Evolutionary conservation across 2,113 vertebrate species (phyloP).

Genomic region (Entosphenus tridentatus): DNA sequence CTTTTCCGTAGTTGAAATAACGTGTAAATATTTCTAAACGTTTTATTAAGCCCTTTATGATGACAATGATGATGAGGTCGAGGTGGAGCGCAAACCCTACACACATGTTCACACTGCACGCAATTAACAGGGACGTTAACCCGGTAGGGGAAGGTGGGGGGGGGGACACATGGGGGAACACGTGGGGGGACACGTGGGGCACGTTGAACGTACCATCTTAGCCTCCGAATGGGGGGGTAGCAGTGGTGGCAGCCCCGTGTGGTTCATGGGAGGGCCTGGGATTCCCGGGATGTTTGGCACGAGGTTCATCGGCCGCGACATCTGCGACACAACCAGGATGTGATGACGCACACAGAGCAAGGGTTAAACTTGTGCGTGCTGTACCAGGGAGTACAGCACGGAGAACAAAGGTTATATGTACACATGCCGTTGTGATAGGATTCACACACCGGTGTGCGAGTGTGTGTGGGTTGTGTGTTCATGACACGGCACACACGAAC

Average conservation of each 20-base stretch:
- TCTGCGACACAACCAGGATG: too few species aligned
- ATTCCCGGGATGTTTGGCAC: constrained; percentile 96
- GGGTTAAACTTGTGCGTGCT: constrained; percentile 37
- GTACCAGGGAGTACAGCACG: constrained; percentile 23
- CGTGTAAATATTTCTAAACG: too few species aligned
- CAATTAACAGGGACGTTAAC: too few species aligned
- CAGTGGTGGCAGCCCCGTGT: constrained; percentile 64
- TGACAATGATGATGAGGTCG: too few species aligned
- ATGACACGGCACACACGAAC: too few species aligned
- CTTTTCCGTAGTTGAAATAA: too few species aligned
- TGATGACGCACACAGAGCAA: too few species aligned
- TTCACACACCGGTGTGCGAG: too few species aligned
- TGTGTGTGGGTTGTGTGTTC: too few species aligned
- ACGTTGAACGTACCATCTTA: constrained; percentile 60
- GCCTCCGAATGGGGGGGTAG: constrained; percentile 79
- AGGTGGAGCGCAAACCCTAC: too few species aligned
- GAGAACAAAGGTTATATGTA: constrained; percentile 21
- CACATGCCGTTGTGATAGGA: constrained; percentile 8
- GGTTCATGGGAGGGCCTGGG: constrained; percentile 68
- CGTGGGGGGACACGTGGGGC: neutral
- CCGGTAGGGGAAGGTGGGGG: neutral
- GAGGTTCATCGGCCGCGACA: constrained; percentile 69
- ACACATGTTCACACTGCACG: too few species aligned
- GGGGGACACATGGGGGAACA: neutral
- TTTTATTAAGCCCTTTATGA: too few species aligned